These are phyloP conservation scores for Frankliniella intonsa DNA, from an alignment of 2,888 invertebrate genomes.

Conservation along the genomic window DNA sequence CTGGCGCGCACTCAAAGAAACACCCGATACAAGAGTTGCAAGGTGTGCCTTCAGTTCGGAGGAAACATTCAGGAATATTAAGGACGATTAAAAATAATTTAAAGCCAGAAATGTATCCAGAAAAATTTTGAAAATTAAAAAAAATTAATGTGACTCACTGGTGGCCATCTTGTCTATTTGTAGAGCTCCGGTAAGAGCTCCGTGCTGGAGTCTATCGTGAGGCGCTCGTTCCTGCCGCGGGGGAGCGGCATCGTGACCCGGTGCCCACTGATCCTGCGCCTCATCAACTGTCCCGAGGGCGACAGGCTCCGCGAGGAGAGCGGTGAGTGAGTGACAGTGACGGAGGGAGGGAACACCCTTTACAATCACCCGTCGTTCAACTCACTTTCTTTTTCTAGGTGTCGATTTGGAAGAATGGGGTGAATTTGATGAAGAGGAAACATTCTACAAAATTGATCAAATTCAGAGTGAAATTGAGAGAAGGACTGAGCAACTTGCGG, in stretches of 20 bases:
- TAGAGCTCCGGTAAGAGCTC: conserved; percentile 60
- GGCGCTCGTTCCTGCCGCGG: conserved; percentile 58
- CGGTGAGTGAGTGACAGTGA: conserved; percentile 43
- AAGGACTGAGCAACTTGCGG: conserved; percentile 57
- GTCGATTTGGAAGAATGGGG: conserved; percentile 47
- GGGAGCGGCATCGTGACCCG: conserved; percentile 61
- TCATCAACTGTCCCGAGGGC: conserved; percentile 52
- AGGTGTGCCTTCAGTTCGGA: too few relatives aligned
- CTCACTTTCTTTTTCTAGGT: conserved; percentile 42
- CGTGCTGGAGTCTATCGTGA: conserved; percentile 59
- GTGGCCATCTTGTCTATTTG: too few relatives aligned
- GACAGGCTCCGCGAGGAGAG: conserved; percentile 48
- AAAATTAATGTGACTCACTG: too few relatives aligned
- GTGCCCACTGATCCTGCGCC: conserved; percentile 57
- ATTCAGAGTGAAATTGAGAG: conserved; percentile 55
- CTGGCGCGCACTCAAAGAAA: too few relatives aligned
- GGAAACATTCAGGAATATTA: too few relatives aligned
- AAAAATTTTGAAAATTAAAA: too few relatives aligned
- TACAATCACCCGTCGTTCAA: too few relatives aligned
- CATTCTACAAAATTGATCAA: conserved; percentile 53
- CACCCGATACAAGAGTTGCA: too few relatives aligned
- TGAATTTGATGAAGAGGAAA: conserved; percentile 57
- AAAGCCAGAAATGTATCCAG: too few relatives aligned
- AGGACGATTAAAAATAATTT: too few relatives aligned
- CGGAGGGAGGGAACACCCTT: too few relatives aligned